Evolutionary conservation across 2,888 invertebrate species (phyloP).

Genomic region (Erebia epiphron): DNA sequence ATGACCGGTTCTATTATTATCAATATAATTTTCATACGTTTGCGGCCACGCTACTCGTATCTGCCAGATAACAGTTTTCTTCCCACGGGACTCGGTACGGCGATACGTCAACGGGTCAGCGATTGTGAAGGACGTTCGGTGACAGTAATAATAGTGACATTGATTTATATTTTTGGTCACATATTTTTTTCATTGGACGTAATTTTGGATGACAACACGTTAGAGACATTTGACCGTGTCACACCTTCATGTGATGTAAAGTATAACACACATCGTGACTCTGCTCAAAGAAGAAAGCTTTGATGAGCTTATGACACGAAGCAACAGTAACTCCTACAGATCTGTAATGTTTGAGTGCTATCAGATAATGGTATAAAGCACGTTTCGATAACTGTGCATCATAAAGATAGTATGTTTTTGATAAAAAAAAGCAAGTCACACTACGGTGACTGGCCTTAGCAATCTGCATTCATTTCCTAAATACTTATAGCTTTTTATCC

Average conservation of each 20-base stretch:
- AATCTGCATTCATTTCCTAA: too few species aligned
- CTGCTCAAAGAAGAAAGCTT: too few species aligned
- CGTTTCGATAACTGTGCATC: too few species aligned
- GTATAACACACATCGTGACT: too few species aligned
- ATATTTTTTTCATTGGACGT: constrained; percentile 5
- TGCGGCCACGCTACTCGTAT: constrained; percentile 58
- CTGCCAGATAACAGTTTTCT: constrained; percentile 65
- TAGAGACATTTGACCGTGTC: neutral
- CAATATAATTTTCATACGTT: constrained; percentile 55
- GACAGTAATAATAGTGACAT: constrained; percentile 32
- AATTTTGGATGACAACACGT: neutral
- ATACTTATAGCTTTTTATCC: too few species aligned
- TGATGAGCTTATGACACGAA: too few species aligned
- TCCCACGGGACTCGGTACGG: constrained; percentile 68
- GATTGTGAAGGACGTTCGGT: constrained; percentile 45
- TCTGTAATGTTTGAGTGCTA: too few species aligned
- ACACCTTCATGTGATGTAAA: neutral
- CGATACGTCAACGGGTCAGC: constrained; percentile 41
- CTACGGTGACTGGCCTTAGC: too few species aligned
- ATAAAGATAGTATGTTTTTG: too few species aligned
- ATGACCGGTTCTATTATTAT: constrained; percentile 50
- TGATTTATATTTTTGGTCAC: constrained; percentile 24
- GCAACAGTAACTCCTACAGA: too few species aligned
- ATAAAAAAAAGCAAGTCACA: too few species aligned
- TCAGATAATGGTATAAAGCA: too few species aligned